Evolutionary conservation across 2,797 vertebrate genomes (phyloP).

Genomic region (Myotis vivesi): DNA sequence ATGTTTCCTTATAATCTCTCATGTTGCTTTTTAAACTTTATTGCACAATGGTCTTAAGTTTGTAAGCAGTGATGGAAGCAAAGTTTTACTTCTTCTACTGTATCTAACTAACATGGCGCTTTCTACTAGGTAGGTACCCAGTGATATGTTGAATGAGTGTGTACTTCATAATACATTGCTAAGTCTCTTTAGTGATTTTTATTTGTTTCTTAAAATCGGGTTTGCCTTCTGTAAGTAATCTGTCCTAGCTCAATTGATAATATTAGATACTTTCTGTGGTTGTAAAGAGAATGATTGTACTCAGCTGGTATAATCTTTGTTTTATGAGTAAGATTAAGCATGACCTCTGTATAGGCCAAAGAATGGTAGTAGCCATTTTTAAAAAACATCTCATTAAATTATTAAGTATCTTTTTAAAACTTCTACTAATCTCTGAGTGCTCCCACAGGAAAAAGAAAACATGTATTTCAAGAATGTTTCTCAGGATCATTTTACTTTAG

Average conservation of each 20-base stretch:
- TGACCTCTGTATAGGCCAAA: constrained; percentile 5
- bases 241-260: constrained; percentile 9
- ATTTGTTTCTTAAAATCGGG: not conserved
- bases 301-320: not conserved
- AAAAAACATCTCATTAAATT: not conserved
- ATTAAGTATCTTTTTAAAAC: not conserved
- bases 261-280: constrained; percentile 17
- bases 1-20: not conserved
- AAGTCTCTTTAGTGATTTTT: not conserved
- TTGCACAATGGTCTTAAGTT: not conserved
- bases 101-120: not conserved
- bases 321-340: constrained; percentile 45
- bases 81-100: constrained; percentile 14
- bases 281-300: constrained; percentile 28
- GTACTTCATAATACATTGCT: not conserved
- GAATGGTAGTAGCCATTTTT: not conserved
- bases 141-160: not conserved
- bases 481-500: not conserved
- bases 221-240: constrained; percentile 14
- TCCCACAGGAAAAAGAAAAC: not conserved
- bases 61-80: not conserved
- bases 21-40: not conserved
- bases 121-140: not conserved
- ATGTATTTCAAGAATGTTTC: not conserved
- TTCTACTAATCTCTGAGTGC: constrained; percentile 14